Conservation (phyloP, 2,113 vertebrate species). For the Coturnix japonica region DNA sequence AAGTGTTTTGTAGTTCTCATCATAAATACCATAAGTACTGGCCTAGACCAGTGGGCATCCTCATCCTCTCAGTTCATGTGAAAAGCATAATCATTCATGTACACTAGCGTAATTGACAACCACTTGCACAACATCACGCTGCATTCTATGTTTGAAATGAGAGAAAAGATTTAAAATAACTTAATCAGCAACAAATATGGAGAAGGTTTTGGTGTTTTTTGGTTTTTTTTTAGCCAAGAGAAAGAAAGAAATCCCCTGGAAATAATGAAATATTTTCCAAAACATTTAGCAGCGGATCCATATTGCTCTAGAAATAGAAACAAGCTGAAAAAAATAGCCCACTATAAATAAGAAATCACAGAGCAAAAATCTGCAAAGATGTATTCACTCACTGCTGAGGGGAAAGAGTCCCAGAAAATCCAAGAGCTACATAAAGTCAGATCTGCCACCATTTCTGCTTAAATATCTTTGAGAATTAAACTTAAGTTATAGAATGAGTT, state of each 20-base stretch:
- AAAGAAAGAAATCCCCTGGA: not conserved
- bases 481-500: not conserved
- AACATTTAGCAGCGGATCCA: not conserved
- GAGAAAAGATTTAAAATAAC: not conserved
- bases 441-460: constrained; percentile 4
- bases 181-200: not conserved
- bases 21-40: not conserved
- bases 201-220: not conserved
- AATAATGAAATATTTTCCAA: not conserved
- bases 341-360: not conserved
- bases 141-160: not conserved
- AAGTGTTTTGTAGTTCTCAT: not conserved
- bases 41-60: not conserved
- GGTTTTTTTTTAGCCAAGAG: not conserved
- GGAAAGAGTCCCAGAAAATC: not conserved
- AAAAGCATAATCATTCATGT: too few relatives aligned
- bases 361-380: not conserved
- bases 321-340: not conserved
- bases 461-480: not conserved
- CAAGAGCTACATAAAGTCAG: not conserved
- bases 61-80: not conserved
- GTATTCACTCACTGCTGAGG: not conserved
- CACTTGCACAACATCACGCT: not conserved
- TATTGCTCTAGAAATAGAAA: not conserved
- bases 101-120: not conserved